Conservation (phyloP, 2,888 invertebrate genomes). For the Schizotus pectinicornis region DNA sequence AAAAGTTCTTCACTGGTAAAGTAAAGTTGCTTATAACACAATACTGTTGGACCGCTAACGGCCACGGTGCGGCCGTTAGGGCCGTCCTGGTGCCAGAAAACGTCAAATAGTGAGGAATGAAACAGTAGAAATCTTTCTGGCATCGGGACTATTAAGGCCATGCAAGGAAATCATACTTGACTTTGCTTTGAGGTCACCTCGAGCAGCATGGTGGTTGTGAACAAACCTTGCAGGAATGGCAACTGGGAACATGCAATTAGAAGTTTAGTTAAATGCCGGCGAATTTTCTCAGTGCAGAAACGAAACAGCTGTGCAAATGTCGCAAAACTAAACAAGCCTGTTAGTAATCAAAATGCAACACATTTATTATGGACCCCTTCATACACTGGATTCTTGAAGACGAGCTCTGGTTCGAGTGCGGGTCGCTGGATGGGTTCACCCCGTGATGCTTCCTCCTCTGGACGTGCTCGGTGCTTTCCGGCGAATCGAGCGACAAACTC, state of each 20-base stretch:
- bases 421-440: slow-evolving; percentile 53
- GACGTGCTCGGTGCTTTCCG: slow-evolving; percentile 87
- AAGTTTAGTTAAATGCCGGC: slow-evolving; percentile 16
- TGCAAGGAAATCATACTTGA: slow-evolving; percentile 52
- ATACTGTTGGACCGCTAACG: too few species aligned
- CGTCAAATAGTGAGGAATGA: slow-evolving; percentile 1
- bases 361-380: slow-evolving; percentile 41
- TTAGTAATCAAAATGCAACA: background rate
- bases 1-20: too few species aligned
- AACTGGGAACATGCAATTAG: slow-evolving; percentile 48
- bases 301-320: slow-evolving; percentile 19
- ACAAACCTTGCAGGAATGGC: slow-evolving; percentile 49
- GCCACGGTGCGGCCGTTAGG: too few species aligned
- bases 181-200: slow-evolving; percentile 52
- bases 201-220: slow-evolving; percentile 48
- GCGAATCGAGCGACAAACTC: slow-evolving; percentile 95
- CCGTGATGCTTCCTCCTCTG: slow-evolving; percentile 71
- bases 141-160: slow-evolving; percentile 27
- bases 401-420: slow-evolving; percentile 63
- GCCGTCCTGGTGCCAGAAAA: background rate
- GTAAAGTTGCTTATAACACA: too few species aligned
- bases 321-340: slow-evolving; percentile 21
- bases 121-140: too few species aligned
- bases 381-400: slow-evolving; percentile 69
- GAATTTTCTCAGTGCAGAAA: slow-evolving; percentile 9